phyloP scores from a whole-genome alignment of 2,797 vertebrate genomes.

The Numenius phaeopus region DNA sequence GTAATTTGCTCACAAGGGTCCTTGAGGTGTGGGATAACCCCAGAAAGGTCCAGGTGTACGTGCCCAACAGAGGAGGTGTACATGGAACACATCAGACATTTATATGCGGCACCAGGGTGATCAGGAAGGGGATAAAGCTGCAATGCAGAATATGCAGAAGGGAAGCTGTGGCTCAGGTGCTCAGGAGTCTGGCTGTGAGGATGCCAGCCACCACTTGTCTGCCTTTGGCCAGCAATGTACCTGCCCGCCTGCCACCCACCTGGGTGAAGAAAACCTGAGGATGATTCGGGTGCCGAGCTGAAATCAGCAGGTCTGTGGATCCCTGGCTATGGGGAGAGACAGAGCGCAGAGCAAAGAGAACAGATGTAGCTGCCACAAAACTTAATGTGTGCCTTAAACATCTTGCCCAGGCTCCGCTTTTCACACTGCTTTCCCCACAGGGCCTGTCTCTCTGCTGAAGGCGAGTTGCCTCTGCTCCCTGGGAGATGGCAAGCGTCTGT shows the following conservation, averaged over 20 bases:
- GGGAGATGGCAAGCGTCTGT: neutral
- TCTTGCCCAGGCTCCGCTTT: neutral
- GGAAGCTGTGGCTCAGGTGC: fast-evolving
- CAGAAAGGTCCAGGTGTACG: neutral
- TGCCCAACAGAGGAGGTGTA: fast-evolving
- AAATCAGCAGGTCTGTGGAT: neutral
- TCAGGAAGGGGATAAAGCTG: neutral
- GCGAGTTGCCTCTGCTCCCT: neutral
- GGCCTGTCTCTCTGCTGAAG: neutral
- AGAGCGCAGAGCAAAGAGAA: neutral
- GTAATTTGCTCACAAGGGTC: neutral
- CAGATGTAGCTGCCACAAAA: neutral
- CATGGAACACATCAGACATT: fast-evolving
- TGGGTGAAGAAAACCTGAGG: neutral
- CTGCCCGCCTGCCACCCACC: neutral
- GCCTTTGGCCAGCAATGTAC: neutral
- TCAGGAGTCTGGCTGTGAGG: neutral
- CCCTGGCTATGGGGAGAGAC: neutral
- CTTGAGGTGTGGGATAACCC: neutral
- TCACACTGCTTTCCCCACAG: neutral
- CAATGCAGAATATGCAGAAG: fast-evolving
- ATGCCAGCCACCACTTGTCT: neutral
- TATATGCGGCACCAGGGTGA: neutral
- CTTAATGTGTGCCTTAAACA: fast-evolving
- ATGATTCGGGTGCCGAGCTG: fast-evolving